These are phyloP conservation scores for Australoheros facetus DNA, from an alignment of 2,797 vertebrate genomes.

Conservation along the genomic window DNA sequence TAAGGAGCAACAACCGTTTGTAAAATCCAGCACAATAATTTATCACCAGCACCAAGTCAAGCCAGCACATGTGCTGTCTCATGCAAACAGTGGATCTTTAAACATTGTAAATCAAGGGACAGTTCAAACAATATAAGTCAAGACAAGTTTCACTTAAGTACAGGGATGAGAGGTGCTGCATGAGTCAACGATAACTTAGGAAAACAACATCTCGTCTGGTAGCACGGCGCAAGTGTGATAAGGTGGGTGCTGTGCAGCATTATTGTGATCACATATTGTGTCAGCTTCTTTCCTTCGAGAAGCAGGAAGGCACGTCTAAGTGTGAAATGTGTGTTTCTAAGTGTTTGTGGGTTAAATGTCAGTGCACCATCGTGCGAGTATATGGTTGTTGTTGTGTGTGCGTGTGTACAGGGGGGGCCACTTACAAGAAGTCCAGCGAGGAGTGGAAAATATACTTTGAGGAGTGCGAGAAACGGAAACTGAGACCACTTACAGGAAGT, in stretches of 20 bases:
- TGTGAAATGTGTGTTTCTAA: conserved; percentile 1
- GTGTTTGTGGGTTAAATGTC: not conserved
- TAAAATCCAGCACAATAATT: not conserved
- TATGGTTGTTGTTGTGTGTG: not conserved
- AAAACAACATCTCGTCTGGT: not conserved
- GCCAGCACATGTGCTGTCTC: conserved; percentile 7
- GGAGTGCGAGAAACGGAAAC: conserved; percentile 21
- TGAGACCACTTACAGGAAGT: conserved; percentile 27
- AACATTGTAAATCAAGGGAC: conserved; percentile 22
- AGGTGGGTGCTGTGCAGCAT: not conserved
- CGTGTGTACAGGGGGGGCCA: not conserved
- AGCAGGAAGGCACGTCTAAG: not conserved
- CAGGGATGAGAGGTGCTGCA: not conserved
- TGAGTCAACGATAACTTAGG: conserved; percentile 34
- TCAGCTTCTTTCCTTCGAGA: not conserved
- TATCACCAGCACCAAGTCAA: not conserved
- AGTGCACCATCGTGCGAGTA: accelerated
- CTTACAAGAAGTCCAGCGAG: not conserved
- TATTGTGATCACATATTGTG: conserved; percentile 46
- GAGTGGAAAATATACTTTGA: conserved; percentile 7
- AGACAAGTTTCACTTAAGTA: conserved; percentile 4
- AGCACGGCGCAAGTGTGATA: not conserved
- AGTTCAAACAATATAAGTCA: conserved; percentile 8
- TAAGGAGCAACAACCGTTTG: not conserved
- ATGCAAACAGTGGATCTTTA: conserved; percentile 22